phyloP scores from a whole-genome alignment of 2,888 invertebrate genomes.

The Nemurella pictetii region DNA sequence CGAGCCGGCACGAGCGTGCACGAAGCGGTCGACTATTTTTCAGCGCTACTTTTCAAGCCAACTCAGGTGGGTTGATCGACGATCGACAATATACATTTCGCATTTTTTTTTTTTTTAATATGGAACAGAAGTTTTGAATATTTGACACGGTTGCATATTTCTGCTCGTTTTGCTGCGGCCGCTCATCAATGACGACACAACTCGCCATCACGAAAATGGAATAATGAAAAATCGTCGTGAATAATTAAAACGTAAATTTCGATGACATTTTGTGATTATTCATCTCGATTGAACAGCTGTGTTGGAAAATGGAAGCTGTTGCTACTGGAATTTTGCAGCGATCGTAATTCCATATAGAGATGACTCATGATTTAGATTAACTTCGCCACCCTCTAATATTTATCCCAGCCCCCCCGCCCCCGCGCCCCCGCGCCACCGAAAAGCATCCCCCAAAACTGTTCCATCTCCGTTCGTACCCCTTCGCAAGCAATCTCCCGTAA shows the following conservation, averaged over 20 bases:
- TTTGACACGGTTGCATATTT: too few species aligned
- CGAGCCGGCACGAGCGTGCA: too few species aligned
- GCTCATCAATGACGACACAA: neutral
- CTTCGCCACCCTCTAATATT: neutral
- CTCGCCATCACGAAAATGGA: neutral
- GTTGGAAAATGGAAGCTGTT: neutral
- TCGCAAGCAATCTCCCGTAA: slow-evolving; percentile 21
- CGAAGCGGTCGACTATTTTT: too few species aligned
- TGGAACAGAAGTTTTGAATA: too few species aligned
- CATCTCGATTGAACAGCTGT: neutral
- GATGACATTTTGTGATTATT: neutral
- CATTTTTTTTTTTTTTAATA: too few species aligned
- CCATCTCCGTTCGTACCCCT: neutral
- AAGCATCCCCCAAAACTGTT: too few species aligned
- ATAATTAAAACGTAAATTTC: neutral
- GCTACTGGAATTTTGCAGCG: neutral
- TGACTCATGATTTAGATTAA: neutral
- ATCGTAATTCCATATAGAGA: neutral
- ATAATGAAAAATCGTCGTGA: neutral
- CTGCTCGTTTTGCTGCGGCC: too few species aligned
- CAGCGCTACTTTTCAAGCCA: too few species aligned
- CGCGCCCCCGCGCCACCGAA: neutral
- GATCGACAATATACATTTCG: too few species aligned
- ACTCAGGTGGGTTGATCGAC: too few species aligned
- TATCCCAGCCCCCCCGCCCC: neutral